Evolutionary conservation across 2,797 vertebrate species (phyloP).

Genomic region (Erethizon dorsatum): DNA sequence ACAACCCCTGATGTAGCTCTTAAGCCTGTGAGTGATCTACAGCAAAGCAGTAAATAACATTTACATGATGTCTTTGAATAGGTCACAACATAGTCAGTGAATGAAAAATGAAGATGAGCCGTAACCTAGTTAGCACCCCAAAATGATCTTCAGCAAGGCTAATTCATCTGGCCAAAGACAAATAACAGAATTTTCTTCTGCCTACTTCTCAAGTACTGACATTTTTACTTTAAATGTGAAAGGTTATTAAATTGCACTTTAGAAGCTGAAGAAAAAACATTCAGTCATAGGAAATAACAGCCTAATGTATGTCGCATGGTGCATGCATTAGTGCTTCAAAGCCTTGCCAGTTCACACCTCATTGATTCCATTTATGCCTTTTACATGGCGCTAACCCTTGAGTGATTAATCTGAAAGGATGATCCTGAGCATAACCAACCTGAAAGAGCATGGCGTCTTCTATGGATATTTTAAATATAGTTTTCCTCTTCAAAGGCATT

Average conservation of each 20-base stretch:
- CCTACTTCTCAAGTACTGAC: conserved; percentile 64
- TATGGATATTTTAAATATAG: neutral
- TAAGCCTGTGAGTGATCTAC: conserved; percentile 75
- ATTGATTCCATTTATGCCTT: conserved; percentile 54
- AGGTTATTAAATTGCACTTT: conserved; percentile 61
- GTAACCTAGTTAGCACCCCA: conserved; percentile 68
- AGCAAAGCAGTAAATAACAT: conserved; percentile 69
- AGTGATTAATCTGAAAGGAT: conserved; percentile 56
- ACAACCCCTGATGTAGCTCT: conserved; percentile 33
- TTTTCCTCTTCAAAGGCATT: conserved; percentile 33
- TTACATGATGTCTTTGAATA: conserved; percentile 72
- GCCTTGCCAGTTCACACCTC: neutral
- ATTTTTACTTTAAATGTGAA: conserved; percentile 72
- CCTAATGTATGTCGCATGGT: conserved; percentile 8
- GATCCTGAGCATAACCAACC: neutral
- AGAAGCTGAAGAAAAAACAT: conserved; percentile 59
- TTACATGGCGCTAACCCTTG: conserved; percentile 14
- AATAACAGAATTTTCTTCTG: conserved; percentile 2
- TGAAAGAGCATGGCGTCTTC: conserved; percentile 13
- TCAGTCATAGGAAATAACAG: conserved; percentile 39
- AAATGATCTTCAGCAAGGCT: conserved; percentile 54
- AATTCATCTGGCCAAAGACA: conserved; percentile 53
- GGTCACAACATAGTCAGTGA: conserved; percentile 70
- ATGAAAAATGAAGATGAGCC: conserved; percentile 78
- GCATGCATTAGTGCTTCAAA: conserved; percentile 31